These are phyloP conservation scores for Latheticus oryzae DNA, from an alignment of 2,888 invertebrate genomes.

Conservation along the genomic window DNA sequence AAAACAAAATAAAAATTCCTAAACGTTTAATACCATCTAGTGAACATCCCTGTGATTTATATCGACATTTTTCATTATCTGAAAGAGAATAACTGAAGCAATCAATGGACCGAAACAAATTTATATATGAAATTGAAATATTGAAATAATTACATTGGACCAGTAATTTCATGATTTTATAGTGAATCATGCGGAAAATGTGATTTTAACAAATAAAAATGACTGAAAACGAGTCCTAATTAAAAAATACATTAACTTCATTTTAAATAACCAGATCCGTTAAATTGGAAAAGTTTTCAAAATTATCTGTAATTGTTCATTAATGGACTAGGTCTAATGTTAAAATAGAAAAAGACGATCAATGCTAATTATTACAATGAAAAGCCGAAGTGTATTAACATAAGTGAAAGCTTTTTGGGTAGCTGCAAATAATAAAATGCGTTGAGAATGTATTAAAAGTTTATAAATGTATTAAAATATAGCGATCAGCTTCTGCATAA, in stretches of 20 bases:
- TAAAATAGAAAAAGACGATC: conserved; percentile 2
- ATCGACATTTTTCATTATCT: conserved; percentile 59
- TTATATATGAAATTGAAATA: conserved; percentile 57
- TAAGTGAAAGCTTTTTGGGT: conserved; percentile 16
- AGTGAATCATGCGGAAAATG: conserved; percentile 35
- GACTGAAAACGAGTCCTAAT: conserved; percentile 26
- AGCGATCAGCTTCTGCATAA: conserved; percentile 25
- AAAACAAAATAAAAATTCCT: conserved; percentile 39
- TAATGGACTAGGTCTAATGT: conserved; percentile 11
- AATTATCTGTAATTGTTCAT: conserved; percentile 29
- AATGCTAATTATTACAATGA: conserved; percentile 1
- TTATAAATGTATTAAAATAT: conserved; percentile 32
- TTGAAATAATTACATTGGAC: conserved; percentile 53
- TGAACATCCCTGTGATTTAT: conserved; percentile 55
- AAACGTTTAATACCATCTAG: conserved; percentile 53
- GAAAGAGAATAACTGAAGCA: conserved; percentile 50
- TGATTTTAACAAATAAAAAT: conserved; percentile 35
- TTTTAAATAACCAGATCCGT: conserved; percentile 24
- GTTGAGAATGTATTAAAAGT: conserved; percentile 28
- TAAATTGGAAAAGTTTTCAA: conserved; percentile 29
- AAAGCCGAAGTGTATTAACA: conserved; percentile 8
- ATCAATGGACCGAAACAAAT: conserved; percentile 56
- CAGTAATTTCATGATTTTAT: conserved; percentile 39
- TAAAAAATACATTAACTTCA: conserved; percentile 27
- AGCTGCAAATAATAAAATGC: conserved; percentile 17